Evolutionary conservation across 2,797 vertebrate species (phyloP).

Genomic region (Melanotaenia parkinsoni): DNA sequence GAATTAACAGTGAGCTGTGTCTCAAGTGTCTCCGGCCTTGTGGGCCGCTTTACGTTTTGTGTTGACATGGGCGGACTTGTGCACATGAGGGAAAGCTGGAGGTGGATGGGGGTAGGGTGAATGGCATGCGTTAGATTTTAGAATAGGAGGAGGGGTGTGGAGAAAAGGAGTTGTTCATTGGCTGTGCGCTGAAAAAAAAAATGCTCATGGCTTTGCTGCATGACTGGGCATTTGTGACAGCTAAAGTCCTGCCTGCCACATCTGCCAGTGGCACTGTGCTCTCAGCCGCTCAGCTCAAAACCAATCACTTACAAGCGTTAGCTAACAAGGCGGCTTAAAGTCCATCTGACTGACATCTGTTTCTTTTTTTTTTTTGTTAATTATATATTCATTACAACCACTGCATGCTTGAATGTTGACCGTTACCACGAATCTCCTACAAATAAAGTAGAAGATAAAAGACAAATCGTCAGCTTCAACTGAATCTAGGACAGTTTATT

Average conservation of each 20-base stretch:
- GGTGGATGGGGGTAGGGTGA: slow-evolving; percentile 81
- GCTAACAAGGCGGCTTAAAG: slow-evolving; percentile 66
- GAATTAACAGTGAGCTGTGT: slow-evolving; percentile 79
- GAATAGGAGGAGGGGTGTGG: slow-evolving; percentile 69
- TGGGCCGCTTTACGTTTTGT: slow-evolving; percentile 67
- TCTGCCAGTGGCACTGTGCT: slow-evolving; percentile 73
- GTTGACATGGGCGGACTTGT: slow-evolving; percentile 75
- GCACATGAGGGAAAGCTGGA: slow-evolving; percentile 69
- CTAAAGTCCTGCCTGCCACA: slow-evolving; percentile 78
- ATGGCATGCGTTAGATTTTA: slow-evolving; percentile 73
- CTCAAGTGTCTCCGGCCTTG: slow-evolving; percentile 67
- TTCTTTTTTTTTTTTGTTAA: slow-evolving; percentile 15
- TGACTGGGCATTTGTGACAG: slow-evolving; percentile 86
- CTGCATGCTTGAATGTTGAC: slow-evolving; percentile 38
- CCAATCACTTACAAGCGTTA: slow-evolving; percentile 74
- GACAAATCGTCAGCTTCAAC: slow-evolving; percentile 19
- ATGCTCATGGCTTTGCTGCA: slow-evolving; percentile 83
- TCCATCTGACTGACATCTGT: slow-evolving; percentile 52
- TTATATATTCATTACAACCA: slow-evolving; percentile 3
- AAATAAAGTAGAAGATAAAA: slow-evolving; percentile 15
- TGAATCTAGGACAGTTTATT: slow-evolving; percentile 70
- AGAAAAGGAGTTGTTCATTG: slow-evolving; percentile 73
- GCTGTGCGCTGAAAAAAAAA: slow-evolving; percentile 67
- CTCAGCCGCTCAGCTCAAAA: slow-evolving; percentile 68
- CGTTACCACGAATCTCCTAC: slow-evolving; percentile 1